Evolutionary conservation across 2,113 vertebrate species (phyloP).

Genomic region (Mastomys natalensis): DNA sequence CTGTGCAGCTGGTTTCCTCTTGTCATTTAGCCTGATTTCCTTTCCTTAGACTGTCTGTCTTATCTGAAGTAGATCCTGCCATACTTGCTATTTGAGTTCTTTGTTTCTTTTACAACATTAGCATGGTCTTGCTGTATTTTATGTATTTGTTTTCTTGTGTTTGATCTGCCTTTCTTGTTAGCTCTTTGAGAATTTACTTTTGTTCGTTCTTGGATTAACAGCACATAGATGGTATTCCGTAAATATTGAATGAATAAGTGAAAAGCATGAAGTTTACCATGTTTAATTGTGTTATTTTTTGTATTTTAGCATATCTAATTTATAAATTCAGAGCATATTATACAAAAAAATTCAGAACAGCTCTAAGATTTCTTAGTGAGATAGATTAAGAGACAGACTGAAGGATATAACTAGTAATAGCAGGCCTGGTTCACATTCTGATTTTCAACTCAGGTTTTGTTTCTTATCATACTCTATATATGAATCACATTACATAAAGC

Average conservation of each 20-base stretch:
- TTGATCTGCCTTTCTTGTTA: neutral
- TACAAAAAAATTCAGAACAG: conserved; percentile 10
- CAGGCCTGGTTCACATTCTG: neutral
- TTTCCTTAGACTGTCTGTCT: neutral
- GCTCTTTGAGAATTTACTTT: neutral
- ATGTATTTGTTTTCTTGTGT: neutral
- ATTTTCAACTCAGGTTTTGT: neutral
- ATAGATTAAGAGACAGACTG: neutral
- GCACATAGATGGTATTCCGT: neutral
- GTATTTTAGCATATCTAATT: neutral
- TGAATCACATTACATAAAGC: neutral
- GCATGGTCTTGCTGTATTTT: neutral
- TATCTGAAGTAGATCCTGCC: neutral
- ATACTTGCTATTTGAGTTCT: neutral
- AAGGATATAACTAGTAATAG: neutral
- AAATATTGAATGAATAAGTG: conserved; percentile 43
- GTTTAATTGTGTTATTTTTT: conserved; percentile 1
- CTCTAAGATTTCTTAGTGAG: conserved; percentile 19
- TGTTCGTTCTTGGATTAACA: neutral
- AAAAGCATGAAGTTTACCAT: neutral
- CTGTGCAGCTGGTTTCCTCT: neutral
- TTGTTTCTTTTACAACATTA: neutral
- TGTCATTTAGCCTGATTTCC: neutral
- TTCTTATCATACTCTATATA: neutral
- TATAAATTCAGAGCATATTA: conserved; percentile 20